Conservation (phyloP, 2,888 invertebrate genomes). For the Drosophila parthenogenetica region DNA sequence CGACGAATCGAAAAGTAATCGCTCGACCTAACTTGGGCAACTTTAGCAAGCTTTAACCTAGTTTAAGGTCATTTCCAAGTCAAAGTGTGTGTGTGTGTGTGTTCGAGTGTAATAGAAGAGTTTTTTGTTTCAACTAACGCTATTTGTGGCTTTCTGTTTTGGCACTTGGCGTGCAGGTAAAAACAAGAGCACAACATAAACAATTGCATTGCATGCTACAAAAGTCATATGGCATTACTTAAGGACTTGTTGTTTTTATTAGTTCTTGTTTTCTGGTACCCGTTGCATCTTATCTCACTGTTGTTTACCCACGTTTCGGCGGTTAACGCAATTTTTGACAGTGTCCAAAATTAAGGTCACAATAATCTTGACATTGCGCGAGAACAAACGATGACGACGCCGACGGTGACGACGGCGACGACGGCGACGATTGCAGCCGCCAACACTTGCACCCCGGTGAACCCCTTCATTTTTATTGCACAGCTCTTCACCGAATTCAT, state of each 20-base stretch:
- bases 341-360: slow-evolving; percentile 72
- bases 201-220: slow-evolving; percentile 20
- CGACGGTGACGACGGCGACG: background rate
- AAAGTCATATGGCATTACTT: slow-evolving; percentile 54
- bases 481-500: slow-evolving; percentile 37
- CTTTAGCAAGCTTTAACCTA: slow-evolving; percentile 83
- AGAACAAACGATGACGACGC: slow-evolving; percentile 45
- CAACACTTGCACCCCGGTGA: slow-evolving; percentile 1
- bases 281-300: slow-evolving; percentile 44
- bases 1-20: too few species aligned
- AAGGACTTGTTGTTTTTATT: slow-evolving; percentile 47
- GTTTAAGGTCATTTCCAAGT: slow-evolving; percentile 83
- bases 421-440: slow-evolving; percentile 15
- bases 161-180: slow-evolving; percentile 45
- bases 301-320: slow-evolving; percentile 44
- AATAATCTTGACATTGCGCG: slow-evolving; percentile 74
- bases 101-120: slow-evolving; percentile 25
- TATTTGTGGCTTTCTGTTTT: slow-evolving; percentile 43
- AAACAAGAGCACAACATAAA: slow-evolving; percentile 14
- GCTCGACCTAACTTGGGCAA: slow-evolving; percentile 47
- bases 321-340: slow-evolving; percentile 50
- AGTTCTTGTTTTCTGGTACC: background rate
- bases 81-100: slow-evolving; percentile 42
- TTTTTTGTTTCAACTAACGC: slow-evolving; percentile 27
- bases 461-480: slow-evolving; percentile 12